Percentiles rank a stretch among this genome's conserved stretches.
Conservation (phyloP, 2,797 vertebrate genomes). For the Chelon labrosus region DNA sequence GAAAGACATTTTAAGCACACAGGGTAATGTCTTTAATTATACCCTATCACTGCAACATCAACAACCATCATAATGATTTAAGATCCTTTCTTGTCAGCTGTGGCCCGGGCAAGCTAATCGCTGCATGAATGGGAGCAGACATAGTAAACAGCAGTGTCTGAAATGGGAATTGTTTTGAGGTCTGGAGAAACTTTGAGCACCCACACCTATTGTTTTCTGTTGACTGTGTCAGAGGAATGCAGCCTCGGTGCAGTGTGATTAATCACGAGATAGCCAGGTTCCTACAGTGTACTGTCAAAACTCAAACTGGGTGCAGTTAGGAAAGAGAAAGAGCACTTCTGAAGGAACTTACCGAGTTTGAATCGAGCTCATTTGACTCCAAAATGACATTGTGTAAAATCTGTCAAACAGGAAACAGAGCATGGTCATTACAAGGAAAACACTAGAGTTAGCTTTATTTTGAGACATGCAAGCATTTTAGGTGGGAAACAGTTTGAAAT, state of each 20-base stretch:
- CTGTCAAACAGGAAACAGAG: constrained; percentile 54
- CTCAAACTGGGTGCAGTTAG: neutral
- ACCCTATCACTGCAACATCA: constrained; percentile 32
- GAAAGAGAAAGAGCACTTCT: neutral
- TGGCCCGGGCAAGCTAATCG: constrained; percentile 28
- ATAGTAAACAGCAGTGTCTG: constrained; percentile 53
- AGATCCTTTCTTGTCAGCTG: constrained; percentile 34
- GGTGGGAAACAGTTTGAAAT: no score
- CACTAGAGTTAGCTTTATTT: neutral
- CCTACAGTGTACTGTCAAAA: neutral
- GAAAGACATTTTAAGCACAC: constrained; percentile 38
- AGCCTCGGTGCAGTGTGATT: constrained; percentile 15
- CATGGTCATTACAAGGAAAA: neutral
- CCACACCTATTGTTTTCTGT: constrained; percentile 53
- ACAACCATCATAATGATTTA: constrained; percentile 52
- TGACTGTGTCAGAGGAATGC: constrained; percentile 19
- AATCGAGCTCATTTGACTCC: constrained; percentile 60
- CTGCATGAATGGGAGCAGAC: constrained; percentile 39
- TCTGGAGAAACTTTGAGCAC: constrained; percentile 28
- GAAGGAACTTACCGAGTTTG: constrained; percentile 75
- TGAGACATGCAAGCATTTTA: neutral
- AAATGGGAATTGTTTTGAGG: constrained; percentile 36
- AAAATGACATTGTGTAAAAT: constrained; percentile 62
- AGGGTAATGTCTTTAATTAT: constrained; percentile 60
- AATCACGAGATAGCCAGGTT: constrained; percentile 27